Conservation (phyloP, 2,797 vertebrate species). For the Lerista edwardsae region DNA sequence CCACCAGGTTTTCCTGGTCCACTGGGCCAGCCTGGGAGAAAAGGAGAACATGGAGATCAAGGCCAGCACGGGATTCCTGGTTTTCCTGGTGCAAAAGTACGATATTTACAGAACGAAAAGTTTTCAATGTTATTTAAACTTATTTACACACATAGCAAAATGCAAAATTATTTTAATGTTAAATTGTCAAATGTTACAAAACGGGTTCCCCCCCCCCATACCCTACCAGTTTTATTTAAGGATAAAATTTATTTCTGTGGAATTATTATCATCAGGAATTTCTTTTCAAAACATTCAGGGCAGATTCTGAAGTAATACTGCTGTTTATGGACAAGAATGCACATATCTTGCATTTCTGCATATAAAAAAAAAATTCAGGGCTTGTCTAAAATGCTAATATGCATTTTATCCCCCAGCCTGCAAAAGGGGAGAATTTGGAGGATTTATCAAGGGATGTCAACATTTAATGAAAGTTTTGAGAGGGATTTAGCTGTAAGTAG, state of each 20-base stretch:
- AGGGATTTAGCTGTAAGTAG: no score
- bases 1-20: conserved; percentile 81
- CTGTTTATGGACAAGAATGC: no score
- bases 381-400: no score
- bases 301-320: background rate
- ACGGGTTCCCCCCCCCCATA: no score
- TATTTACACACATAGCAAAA: background rate
- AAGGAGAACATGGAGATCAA: conserved; percentile 83
- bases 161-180: background rate
- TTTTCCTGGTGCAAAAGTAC: conserved; percentile 81
- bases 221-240: no score
- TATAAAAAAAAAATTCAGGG: no score
- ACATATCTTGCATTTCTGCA: no score
- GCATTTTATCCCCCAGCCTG: no score
- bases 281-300: background rate
- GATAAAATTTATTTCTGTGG: no score
- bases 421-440: no score
- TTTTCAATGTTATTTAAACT: conserved; percentile 1
- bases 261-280: background rate
- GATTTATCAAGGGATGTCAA: no score
- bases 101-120: conserved; percentile 37
- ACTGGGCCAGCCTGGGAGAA: conserved; percentile 76
- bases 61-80: conserved; percentile 86
- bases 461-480: no score
- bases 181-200: background rate